Conservation (phyloP, 1,140 invertebrate genomes). For the Papilio machaon region DNA sequence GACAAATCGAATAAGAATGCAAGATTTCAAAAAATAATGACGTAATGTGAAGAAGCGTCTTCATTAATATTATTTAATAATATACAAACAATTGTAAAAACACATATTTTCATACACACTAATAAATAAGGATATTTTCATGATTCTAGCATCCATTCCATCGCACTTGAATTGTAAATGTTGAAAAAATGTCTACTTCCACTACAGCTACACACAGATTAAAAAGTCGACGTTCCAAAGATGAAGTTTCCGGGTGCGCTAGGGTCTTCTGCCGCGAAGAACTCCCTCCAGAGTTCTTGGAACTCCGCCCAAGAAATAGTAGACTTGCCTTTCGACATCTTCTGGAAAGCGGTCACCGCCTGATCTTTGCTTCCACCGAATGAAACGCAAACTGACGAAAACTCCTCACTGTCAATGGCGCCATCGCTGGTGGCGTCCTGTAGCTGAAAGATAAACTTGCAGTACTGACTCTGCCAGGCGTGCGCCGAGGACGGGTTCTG, state of each 20-base stretch:
- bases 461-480: conserved; percentile 90
- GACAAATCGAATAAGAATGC: too few species aligned
- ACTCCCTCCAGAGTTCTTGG: conserved; percentile 88
- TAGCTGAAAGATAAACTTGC: conserved; percentile 92
- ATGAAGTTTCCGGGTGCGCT: conserved; percentile 86
- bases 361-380: conserved; percentile 87
- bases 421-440: conserved; percentile 91
- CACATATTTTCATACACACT: background rate
- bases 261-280: conserved; percentile 87
- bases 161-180: background rate
- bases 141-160: background rate
- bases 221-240: conserved; percentile 29
- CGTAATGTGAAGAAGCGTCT: too few species aligned
- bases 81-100: background rate
- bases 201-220: background rate
- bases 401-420: conserved; percentile 89
- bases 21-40: too few species aligned
- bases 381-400: conserved; percentile 87
- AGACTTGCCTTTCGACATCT: conserved; percentile 86
- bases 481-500: conserved; percentile 87
- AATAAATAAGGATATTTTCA: background rate
- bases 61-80: too few species aligned
- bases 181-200: background rate
- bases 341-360: conserved; percentile 87
- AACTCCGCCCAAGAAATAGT: conserved; percentile 88